phyloP scores from a whole-genome alignment of 2,113 vertebrate species.

The Anolis carolinensis region DNA sequence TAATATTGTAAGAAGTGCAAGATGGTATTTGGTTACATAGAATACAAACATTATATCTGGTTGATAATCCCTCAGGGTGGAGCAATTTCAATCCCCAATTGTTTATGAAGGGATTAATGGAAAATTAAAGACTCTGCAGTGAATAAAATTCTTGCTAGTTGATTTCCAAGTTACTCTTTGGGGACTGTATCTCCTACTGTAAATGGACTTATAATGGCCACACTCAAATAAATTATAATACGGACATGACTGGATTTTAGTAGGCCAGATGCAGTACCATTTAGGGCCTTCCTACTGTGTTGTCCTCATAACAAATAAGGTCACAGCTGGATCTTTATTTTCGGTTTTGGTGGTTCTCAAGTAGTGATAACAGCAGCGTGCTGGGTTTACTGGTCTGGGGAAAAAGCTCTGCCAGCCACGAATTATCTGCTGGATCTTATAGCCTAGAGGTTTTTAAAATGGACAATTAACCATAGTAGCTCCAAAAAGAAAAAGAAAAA shows the following conservation, averaged over 20 bases:
- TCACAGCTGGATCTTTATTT: neutral
- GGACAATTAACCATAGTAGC: no score
- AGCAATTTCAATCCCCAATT: neutral
- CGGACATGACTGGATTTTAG: constrained; percentile 12
- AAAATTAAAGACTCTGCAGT: constrained; percentile 11
- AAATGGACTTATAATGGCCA: neutral
- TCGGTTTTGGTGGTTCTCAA: neutral
- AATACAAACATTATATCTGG: neutral
- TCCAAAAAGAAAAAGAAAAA: no score
- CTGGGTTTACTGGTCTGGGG: neutral
- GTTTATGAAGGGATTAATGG: constrained; percentile 22
- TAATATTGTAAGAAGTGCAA: neutral
- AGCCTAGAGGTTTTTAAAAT: no score
- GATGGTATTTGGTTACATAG: neutral
- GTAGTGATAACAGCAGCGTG: no score
- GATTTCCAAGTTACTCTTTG: constrained; percentile 13
- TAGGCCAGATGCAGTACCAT: neutral
- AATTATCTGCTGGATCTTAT: no score
- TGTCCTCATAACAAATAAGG: neutral
- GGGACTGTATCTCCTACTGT: neutral
- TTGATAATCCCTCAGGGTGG: neutral
- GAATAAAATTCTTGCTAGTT: constrained; percentile 14
- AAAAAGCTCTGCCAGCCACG: neutral
- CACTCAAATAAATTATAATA: neutral
- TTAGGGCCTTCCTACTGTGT: neutral